Evolutionary conservation across 1,140 invertebrate species (phyloP).

Genomic region (Lucilia cuprina): DNA sequence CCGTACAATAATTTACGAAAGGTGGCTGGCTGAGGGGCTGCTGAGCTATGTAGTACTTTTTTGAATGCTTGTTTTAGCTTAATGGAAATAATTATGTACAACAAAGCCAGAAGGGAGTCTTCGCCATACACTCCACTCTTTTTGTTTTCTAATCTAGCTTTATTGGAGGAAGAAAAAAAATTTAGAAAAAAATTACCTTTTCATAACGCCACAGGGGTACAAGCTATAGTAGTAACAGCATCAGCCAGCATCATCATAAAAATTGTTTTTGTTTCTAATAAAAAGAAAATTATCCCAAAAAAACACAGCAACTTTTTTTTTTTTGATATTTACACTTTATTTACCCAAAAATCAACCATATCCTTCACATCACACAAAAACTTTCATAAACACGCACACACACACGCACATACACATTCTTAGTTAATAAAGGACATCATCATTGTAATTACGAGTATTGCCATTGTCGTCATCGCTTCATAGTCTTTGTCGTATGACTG

Average conservation of each 20-base stretch:
- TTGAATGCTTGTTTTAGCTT: slow-evolving; percentile 3
- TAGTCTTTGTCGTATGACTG: not conserved
- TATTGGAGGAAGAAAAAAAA: not conserved
- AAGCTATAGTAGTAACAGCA: not conserved
- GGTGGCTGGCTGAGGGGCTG: not conserved
- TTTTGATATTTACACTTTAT: not conserved
- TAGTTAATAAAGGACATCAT: not conserved
- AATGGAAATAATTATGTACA: slow-evolving; percentile 29
- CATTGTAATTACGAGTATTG: not conserved
- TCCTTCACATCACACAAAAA: not conserved
- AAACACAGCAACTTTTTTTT: slow-evolving; percentile 12
- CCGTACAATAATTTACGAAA: not conserved
- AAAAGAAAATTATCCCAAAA: slow-evolving; percentile 8
- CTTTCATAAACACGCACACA: not conserved
- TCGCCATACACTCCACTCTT: not conserved
- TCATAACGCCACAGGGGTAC: slow-evolving; percentile 19
- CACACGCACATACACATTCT: not conserved
- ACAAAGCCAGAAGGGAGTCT: slow-evolving; percentile 26
- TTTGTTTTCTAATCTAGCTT: not conserved
- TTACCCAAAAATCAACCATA: not conserved
- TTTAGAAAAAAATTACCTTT: slow-evolving; percentile 18
- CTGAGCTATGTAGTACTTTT: not conserved
- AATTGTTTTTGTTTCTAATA: slow-evolving; percentile 12
- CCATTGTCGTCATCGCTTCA: not conserved
- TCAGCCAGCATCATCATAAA: not conserved